A percentile compares a stretch with the other conserved stretches of the same genome.
These are phyloP conservation scores for Eudemis profundana DNA, from an alignment of 2,888 invertebrate genomes.

Conservation along the genomic window DNA sequence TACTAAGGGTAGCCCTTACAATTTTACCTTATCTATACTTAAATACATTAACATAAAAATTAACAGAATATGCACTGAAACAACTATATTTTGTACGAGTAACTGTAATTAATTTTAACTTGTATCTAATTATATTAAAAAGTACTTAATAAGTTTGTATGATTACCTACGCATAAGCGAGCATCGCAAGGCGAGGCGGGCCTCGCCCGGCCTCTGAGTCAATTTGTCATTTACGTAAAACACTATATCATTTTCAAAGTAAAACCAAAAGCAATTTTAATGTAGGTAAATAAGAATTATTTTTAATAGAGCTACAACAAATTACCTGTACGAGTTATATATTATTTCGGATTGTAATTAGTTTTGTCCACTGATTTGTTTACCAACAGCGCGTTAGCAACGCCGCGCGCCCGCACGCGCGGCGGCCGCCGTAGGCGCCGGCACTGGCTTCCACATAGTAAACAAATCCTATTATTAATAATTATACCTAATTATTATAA, in stretches of 20 bases:
- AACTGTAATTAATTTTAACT: constrained; percentile 73
- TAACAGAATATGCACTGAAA: constrained; percentile 67
- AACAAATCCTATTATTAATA: constrained; percentile 41
- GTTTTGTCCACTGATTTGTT: constrained; percentile 57
- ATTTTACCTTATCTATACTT: constrained; percentile 53
- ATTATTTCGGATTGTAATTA: constrained; percentile 40
- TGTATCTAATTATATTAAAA: constrained; percentile 65
- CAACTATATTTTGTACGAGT: constrained; percentile 74
- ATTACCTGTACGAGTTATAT: constrained; percentile 45
- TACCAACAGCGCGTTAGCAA: constrained; percentile 58
- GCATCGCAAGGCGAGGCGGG: constrained; percentile 52
- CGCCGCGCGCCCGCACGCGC: constrained; percentile 44
- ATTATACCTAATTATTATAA: constrained; percentile 59
- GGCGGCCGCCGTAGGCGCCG: constrained; percentile 19
- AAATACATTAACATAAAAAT: constrained; percentile 42
- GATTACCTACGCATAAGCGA: constrained; percentile 61
- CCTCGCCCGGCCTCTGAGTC: constrained; percentile 64
- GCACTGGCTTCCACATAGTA: constrained; percentile 45
- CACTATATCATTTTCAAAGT: constrained; percentile 50
- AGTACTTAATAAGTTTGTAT: constrained; percentile 70
- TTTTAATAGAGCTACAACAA: constrained; percentile 60
- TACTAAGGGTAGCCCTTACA: constrained; percentile 43
- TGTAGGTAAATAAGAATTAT: constrained; percentile 67
- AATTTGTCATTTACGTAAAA: constrained; percentile 73
- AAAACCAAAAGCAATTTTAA: constrained; percentile 71